phyloP scores from a whole-genome alignment of 2,888 invertebrate genomes.

The Spisula subtruncata region DNA sequence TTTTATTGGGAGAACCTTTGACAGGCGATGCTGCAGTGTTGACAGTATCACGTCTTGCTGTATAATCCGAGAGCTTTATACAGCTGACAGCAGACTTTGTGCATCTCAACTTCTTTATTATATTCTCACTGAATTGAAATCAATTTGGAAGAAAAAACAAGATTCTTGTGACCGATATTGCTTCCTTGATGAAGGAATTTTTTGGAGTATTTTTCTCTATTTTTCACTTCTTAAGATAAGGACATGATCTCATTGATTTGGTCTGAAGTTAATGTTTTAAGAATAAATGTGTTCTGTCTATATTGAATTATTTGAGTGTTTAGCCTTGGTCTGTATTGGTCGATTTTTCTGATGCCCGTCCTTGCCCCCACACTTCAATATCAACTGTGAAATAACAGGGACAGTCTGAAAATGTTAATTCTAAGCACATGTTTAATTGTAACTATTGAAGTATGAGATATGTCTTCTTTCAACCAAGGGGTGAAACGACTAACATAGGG shows the following conservation, averaged over 20 bases:
- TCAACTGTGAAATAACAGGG: not conserved
- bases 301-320: not conserved
- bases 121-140: not conserved
- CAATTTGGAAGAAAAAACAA: not conserved
- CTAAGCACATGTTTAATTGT: not conserved
- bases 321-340: not conserved
- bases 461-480: conserved; percentile 12
- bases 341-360: not conserved
- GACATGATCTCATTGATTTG: not conserved
- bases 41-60: too few relatives aligned
- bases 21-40: too few relatives aligned
- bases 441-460: not conserved
- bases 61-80: too few relatives aligned
- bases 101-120: too few relatives aligned
- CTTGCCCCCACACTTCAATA: not conserved
- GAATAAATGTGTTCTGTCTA: conserved; percentile 2
- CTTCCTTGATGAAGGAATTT: not conserved
- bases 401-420: not conserved
- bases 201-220: not conserved
- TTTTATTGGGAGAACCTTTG: too few relatives aligned
- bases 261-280: conserved; percentile 6
- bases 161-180: not conserved
- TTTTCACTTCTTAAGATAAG: not conserved
- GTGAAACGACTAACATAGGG: not conserved
- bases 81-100: too few relatives aligned